A percentile compares a stretch with the other conserved stretches of the same genome.
These are phyloP conservation scores for Bostrychus sinensis DNA, from an alignment of 2,113 vertebrate species.

Conservation along the genomic window DNA sequence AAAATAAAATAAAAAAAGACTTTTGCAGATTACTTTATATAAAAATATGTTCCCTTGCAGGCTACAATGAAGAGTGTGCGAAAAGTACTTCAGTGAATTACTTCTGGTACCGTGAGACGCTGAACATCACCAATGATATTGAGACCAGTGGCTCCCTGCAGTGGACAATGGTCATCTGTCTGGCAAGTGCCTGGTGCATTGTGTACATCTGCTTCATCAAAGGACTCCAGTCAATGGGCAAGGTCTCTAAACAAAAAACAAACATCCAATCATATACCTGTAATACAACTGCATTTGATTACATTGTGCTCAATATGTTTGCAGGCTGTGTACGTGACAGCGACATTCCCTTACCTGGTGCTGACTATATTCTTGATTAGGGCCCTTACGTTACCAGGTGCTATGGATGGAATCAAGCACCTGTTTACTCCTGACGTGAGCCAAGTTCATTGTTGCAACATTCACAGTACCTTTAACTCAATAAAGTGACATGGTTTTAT, in stretches of 20 bases:
- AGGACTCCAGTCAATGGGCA: constrained; percentile 89
- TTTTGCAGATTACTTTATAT: too few relatives aligned
- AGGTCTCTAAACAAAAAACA: constrained; percentile 76
- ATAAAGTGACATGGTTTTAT: constrained; percentile 51
- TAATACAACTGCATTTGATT: not conserved
- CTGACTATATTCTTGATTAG: constrained; percentile 88
- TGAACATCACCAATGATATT: constrained; percentile 85
- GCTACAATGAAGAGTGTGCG: constrained; percentile 81
- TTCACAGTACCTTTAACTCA: not conserved
- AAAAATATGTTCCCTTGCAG: too few relatives aligned
- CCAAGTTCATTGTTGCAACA: not conserved
- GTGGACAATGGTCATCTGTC: constrained; percentile 85
- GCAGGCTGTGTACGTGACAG: constrained; percentile 90
- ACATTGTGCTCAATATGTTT: not conserved
- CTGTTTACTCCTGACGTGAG: constrained; percentile 90
- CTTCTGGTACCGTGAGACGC: constrained; percentile 92
- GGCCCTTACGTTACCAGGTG: constrained; percentile 88
- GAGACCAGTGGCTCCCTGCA: constrained; percentile 75
- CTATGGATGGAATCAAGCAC: constrained; percentile 82
- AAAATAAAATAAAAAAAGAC: not conserved
- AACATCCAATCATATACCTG: not conserved
- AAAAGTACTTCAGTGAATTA: constrained; percentile 86
- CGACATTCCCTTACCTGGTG: constrained; percentile 89
- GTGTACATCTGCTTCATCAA: constrained; percentile 88
- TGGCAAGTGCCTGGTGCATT: constrained; percentile 82